Percentiles rank a stretch among this genome's conserved stretches.
Conservation (phyloP, 2,888 invertebrate genomes). For the Ornithoptera alexandrae region DNA sequence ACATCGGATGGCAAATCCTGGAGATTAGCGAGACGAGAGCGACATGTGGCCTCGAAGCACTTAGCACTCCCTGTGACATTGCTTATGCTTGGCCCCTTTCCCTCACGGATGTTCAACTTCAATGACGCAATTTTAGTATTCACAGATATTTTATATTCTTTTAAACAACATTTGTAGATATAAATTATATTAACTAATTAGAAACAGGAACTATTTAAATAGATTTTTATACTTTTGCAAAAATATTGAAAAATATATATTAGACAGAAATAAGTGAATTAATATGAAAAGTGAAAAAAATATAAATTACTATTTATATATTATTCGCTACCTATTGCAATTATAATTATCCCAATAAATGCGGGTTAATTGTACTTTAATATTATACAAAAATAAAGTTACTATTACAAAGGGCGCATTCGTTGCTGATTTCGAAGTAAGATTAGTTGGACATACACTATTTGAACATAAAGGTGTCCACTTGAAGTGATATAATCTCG, state of each 20-base stretch:
- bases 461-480: conserved; percentile 41
- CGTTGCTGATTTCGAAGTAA: conserved; percentile 48
- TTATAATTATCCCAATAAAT: conserved; percentile 36
- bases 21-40: conserved; percentile 78
- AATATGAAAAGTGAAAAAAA: too few species aligned
- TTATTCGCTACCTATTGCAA: not conserved
- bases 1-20: conserved; percentile 76
- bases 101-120: conserved; percentile 27
- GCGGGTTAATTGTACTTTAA: conserved; percentile 50
- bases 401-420: conserved; percentile 44
- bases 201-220: too few species aligned
- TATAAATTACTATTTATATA: not conserved
- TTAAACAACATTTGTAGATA: not conserved
- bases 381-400: conserved; percentile 36
- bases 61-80: conserved; percentile 62
- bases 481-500: conserved; percentile 61
- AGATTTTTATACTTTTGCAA: too few species aligned
- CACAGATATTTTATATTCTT: not conserved
- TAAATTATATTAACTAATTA: too few species aligned
- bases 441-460: conserved; percentile 44
- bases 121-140: conserved; percentile 19
- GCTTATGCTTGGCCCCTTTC: conserved; percentile 44
- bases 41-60: conserved; percentile 78
- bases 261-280: too few species aligned
- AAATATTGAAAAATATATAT: too few species aligned